Evolutionary conservation across 2,888 invertebrate species (phyloP), one percentile per base, ranked within the genome.

Genomic region (Pyrocoelia pectoralis): DNA sequence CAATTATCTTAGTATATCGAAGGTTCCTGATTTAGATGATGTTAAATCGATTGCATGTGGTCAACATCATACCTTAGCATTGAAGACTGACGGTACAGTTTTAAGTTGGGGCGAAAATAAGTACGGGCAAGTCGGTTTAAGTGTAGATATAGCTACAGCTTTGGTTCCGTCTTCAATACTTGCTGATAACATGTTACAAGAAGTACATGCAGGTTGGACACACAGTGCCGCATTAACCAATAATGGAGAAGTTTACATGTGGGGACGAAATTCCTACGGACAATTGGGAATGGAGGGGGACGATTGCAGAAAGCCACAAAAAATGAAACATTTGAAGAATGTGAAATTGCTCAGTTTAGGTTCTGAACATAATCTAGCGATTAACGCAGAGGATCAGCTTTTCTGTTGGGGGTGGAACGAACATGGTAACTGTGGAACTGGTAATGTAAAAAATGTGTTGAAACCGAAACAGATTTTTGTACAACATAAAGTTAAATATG

Each of bases 381-480:
- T 92, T 67, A 85, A 86, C 71, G 85, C 83, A 65, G 86, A 87
- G 60, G 88, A 89, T 28, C 83, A 85, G 51, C 77, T 94, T 4
- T 89, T 87, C 75, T 87, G 90, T 14, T 95, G 94, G 94, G 94
- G 94, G 0, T 95, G 94, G 94, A 94, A 95, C 80, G 94, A 95
- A 75, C 94, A 94, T 81, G 92, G 91, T 38, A 94, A 91, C 77
- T 94, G 94, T 73, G 94, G 94, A 56, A 89, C 87, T 70, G 87
- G 87, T 56, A 79, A 80, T 65, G 80, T 78, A 19, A 76, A 79
- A 53, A 80, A 87, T 72, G 79, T 85, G 33, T 69, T 77, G 49
- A 71, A 75, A 63, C 86, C 86, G 9, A 79, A 76, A 38, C 74
- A 77, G 70, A 79, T 86, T 66, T 73, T 56, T 33, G 67, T 2